These are phyloP conservation scores for Schizopygopsis pylzovi DNA, from an alignment of 2,797 vertebrate genomes.

Conservation along the genomic window DNA sequence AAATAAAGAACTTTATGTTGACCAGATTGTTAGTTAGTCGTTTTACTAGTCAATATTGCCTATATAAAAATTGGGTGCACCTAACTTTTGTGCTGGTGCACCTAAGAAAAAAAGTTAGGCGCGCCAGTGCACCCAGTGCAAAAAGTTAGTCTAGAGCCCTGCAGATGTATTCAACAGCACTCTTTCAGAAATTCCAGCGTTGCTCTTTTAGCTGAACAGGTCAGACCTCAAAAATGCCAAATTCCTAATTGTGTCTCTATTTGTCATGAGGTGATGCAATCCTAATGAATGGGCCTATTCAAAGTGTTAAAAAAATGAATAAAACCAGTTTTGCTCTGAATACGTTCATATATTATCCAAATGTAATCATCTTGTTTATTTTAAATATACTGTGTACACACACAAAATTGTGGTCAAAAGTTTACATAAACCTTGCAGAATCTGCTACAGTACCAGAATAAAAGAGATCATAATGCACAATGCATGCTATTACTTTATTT, in stretches of 20 bases:
- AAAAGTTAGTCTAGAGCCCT: too few species aligned
- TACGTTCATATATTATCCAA: background rate
- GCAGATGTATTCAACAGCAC: background rate
- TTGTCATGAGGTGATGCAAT: background rate
- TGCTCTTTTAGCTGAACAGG: background rate
- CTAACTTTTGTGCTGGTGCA: too few species aligned
- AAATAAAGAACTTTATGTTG: too few species aligned
- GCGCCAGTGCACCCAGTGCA: too few species aligned
- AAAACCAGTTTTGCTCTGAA: background rate
- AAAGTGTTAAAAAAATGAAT: background rate
- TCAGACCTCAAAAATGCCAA: background rate
- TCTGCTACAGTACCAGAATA: background rate
- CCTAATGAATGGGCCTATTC: background rate
- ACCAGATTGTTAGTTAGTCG: too few species aligned
- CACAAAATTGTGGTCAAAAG: background rate
- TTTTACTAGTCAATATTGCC: too few species aligned
- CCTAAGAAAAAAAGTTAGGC: too few species aligned
- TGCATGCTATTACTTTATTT: background rate
- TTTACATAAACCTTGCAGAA: background rate
- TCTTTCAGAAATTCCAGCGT: background rate
- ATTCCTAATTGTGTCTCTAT: background rate
- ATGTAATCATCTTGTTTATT: background rate
- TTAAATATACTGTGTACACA: background rate
- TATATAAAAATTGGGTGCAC: too few species aligned
- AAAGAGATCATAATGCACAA: background rate